These are phyloP conservation scores for Hydropotes inermis DNA, from an alignment of 2,113 vertebrate genomes.

Conservation along the genomic window DNA sequence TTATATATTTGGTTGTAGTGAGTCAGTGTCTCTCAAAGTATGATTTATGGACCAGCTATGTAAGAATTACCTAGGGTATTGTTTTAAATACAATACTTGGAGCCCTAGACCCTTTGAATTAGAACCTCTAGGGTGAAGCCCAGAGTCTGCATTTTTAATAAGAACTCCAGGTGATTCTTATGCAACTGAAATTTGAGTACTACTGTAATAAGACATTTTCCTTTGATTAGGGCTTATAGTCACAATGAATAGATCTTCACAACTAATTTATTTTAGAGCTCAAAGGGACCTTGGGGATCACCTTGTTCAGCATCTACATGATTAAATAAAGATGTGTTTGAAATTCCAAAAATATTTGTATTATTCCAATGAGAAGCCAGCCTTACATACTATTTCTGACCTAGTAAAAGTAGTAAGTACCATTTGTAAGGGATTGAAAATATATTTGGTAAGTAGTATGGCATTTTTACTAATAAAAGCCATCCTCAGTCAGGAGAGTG, in stretches of 20 bases:
- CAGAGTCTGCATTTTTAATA: background rate
- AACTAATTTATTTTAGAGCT: constrained; percentile 58
- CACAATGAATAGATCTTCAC: background rate
- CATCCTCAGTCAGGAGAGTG: background rate
- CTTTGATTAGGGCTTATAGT: constrained; percentile 37
- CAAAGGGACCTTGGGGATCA: constrained; percentile 3
- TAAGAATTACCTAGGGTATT: background rate
- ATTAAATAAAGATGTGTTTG: constrained; percentile 40
- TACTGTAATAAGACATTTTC: background rate
- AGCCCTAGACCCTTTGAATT: background rate
- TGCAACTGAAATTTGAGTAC: background rate
- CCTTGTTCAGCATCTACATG: background rate
- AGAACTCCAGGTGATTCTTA: constrained; percentile 36
- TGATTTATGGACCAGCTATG: background rate
- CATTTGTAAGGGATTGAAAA: background rate
- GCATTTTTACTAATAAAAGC: background rate
- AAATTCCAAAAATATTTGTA: constrained; percentile 28
- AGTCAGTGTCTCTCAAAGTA: background rate
- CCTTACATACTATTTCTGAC: background rate
- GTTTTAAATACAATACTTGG: constrained; percentile 26
- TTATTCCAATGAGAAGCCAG: constrained; percentile 34
- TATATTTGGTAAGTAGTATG: background rate
- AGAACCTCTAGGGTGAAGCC: background rate
- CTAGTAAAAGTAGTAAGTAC: background rate
- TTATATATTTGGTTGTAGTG: background rate